Percentiles rank a stretch among this genome's conserved stretches.
phyloP scores from a whole-genome alignment of 2,113 vertebrate species.

The Peromyscus maniculatus region DNA sequence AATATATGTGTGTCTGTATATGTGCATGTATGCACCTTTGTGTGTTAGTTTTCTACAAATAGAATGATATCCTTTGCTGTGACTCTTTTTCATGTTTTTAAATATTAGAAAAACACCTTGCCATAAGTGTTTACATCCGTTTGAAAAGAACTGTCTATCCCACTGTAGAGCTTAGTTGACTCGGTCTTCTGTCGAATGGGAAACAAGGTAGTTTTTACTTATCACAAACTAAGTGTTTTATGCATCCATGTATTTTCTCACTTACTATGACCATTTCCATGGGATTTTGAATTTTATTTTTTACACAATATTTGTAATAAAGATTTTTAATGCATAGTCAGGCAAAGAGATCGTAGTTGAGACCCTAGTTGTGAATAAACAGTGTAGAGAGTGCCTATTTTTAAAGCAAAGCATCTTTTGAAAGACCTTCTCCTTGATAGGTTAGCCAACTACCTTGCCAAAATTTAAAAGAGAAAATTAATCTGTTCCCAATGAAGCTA shows the following conservation, averaged over 20 bases:
- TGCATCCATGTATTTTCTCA: conserved; percentile 50
- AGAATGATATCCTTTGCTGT: conserved; percentile 61
- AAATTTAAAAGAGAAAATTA: conserved; percentile 16
- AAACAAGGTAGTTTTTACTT: conserved; percentile 37
- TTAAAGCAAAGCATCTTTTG: conserved; percentile 54
- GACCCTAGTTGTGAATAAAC: conserved; percentile 21
- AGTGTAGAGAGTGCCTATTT: background rate
- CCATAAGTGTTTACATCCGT: conserved; percentile 52
- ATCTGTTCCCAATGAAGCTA: conserved; percentile 56
- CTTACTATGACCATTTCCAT: conserved; percentile 18
- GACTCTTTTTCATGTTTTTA: conserved; percentile 61
- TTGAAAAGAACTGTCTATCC: conserved; percentile 45
- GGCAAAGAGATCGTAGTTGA: conserved; percentile 44
- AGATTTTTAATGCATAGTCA: background rate
- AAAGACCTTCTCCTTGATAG: background rate
- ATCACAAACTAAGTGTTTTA: background rate
- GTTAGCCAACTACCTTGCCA: conserved; percentile 59
- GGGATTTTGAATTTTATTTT: conserved; percentile 63
- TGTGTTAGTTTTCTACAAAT: conserved; percentile 64
- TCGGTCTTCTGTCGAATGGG: background rate
- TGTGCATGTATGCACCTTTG: background rate
- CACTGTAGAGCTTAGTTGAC: background rate
- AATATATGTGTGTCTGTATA: background rate
- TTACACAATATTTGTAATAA: conserved; percentile 57
- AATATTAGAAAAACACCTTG: conserved; percentile 56